Conservation (phyloP, 2,113 vertebrate species). For the Ovibos moschatus region DNA sequence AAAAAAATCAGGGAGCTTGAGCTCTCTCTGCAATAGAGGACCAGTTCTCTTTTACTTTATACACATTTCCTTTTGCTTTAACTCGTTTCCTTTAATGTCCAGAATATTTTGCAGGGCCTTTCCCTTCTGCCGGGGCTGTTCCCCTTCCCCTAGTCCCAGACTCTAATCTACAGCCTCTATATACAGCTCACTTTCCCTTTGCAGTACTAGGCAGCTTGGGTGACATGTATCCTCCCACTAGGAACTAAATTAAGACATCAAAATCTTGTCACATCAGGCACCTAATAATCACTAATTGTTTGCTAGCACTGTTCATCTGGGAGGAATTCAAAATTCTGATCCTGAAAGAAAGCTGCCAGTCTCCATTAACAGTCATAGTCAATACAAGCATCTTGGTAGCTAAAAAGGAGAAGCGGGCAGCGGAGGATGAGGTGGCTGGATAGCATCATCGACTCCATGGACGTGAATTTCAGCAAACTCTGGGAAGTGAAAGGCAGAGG, state of each 20-base stretch:
- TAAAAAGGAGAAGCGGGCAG: neutral
- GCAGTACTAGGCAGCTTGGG: conserved; percentile 18
- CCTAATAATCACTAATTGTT: conserved; percentile 68
- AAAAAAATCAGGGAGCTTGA: neutral
- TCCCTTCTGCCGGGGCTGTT: neutral
- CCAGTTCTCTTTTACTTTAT: neutral
- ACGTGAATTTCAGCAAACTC: neutral
- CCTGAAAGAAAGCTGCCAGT: conserved; percentile 55
- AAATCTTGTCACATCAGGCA: conserved; percentile 70
- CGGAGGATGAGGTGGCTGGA: neutral
- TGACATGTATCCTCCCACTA: conserved; percentile 66
- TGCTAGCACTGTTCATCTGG: conserved; percentile 63
- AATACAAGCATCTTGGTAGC: neutral
- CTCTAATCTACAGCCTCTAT: conserved; percentile 27
- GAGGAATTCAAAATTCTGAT: conserved; percentile 52
- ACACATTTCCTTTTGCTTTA: neutral
- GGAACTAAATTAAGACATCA: conserved; percentile 75
- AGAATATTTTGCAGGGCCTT: neutral
- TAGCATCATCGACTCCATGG: neutral
- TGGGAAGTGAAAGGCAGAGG: neutral
- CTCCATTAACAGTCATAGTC: conserved; percentile 19
- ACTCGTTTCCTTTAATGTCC: neutral
- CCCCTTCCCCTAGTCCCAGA: neutral
- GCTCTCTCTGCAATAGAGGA: neutral
- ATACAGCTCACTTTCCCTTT: conserved; percentile 12